phyloP scores from a whole-genome alignment of 2,797 vertebrate genomes.

The Sibirionetta formosa region DNA sequence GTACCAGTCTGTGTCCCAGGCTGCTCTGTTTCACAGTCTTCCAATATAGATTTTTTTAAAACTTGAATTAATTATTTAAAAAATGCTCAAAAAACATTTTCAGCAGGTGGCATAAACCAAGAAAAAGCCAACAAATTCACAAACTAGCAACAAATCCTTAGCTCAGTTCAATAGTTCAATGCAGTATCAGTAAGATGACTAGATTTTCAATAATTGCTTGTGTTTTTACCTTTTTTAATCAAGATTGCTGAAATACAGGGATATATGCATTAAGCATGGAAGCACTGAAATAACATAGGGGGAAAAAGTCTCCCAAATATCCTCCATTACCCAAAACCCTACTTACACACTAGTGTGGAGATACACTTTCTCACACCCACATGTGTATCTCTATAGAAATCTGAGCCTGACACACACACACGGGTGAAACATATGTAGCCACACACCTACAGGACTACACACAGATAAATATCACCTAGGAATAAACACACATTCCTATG shows the following conservation, averaged over 20 bases:
- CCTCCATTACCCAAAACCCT: neutral
- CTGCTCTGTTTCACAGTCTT: slow-evolving; percentile 31
- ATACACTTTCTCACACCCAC: neutral
- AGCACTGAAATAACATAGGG: neutral
- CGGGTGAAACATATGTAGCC: accelerated
- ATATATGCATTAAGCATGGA: neutral
- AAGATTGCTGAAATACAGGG: neutral
- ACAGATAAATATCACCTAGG: slow-evolving; percentile 2
- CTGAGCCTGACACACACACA: neutral
- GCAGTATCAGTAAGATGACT: neutral
- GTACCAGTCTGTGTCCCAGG: slow-evolving; percentile 35
- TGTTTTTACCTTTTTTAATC: neutral
- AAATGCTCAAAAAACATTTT: neutral
- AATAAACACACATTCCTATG: neutral
- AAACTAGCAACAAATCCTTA: neutral
- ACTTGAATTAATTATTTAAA: neutral
- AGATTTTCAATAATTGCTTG: neutral
- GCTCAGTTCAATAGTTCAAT: neutral
- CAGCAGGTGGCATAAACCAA: slow-evolving; percentile 25
- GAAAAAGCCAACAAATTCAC: slow-evolving; percentile 32
- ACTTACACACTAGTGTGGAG: neutral
- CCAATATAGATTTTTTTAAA: neutral
- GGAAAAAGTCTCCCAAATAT: neutral
- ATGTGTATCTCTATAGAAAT: neutral
- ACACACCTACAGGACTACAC: neutral